These are phyloP conservation scores for Megamerina dolium DNA, from an alignment of 2,888 invertebrate species.

Conservation along the genomic window DNA sequence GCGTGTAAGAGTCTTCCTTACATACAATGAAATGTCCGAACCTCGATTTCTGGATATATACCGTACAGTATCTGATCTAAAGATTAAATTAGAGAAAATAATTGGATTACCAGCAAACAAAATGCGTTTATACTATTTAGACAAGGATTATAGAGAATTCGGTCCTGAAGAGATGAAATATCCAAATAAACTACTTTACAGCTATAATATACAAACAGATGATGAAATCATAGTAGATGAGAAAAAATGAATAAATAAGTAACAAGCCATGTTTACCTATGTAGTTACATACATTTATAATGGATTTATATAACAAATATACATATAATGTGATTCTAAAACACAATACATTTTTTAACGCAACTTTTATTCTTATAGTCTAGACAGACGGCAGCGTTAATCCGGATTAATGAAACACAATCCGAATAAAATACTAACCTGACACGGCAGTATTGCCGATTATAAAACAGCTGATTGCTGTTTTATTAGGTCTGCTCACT, in stretches of 20 bases:
- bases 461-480: too few relatives aligned
- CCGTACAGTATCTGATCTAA: constrained; percentile 75
- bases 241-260: constrained; percentile 50
- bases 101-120: constrained; percentile 76
- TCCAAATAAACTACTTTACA: constrained; percentile 82
- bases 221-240: constrained; percentile 87
- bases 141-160: constrained; percentile 67
- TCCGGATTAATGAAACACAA: too few relatives aligned
- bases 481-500: too few relatives aligned
- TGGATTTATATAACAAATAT: too few relatives aligned
- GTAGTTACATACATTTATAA: not conserved
- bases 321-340: too few relatives aligned
- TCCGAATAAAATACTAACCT: too few relatives aligned
- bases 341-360: too few relatives aligned
- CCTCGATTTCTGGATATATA: constrained; percentile 71
- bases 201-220: constrained; percentile 82
- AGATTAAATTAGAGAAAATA: constrained; percentile 70
- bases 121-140: constrained; percentile 85
- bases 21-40: constrained; percentile 70
- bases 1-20: constrained; percentile 77
- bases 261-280: not conserved
- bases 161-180: constrained; percentile 87
- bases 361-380: too few relatives aligned
- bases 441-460: too few relatives aligned
- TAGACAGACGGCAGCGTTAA: too few relatives aligned